Conservation (phyloP, 2,113 vertebrate genomes). For the Ranitomeya imitator region DNA sequence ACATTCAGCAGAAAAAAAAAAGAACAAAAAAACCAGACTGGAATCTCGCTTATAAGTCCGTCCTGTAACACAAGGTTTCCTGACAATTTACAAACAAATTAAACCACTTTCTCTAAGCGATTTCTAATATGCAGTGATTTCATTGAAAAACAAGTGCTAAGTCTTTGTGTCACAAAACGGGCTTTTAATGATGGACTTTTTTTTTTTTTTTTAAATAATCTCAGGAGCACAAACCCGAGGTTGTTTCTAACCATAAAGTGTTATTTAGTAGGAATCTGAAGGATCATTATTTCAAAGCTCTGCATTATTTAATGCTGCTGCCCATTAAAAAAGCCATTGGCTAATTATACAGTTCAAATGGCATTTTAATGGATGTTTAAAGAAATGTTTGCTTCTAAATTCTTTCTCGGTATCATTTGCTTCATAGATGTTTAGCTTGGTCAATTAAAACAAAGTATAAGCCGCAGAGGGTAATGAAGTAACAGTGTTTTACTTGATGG, state of each 20-base stretch:
- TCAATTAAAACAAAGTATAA: background rate
- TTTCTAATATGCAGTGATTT: constrained; percentile 37
- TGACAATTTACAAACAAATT: constrained; percentile 37
- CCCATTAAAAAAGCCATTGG: constrained; percentile 25
- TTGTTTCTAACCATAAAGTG: constrained; percentile 31
- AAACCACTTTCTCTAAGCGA: constrained; percentile 46
- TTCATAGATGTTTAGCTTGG: background rate
- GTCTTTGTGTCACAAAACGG: constrained; percentile 32
- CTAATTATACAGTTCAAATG: constrained; percentile 25
- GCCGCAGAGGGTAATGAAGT: background rate
- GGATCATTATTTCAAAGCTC: constrained; percentile 21
- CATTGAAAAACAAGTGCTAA: constrained; percentile 27
- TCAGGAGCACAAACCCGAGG: constrained; percentile 12
- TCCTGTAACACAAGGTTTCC: constrained; percentile 5
- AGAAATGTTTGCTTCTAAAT: background rate
- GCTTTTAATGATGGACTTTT: constrained; percentile 20
- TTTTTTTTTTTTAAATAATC: background rate
- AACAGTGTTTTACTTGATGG: background rate
- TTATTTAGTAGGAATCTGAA: constrained; percentile 42
- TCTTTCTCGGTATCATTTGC: background rate
- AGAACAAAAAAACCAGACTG: background rate
- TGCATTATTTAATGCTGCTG: constrained; percentile 23
- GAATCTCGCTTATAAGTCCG: background rate
- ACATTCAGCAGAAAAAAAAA: background rate
- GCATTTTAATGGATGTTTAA: constrained; percentile 30